These are phyloP conservation scores for Notodonta dromedarius DNA, from an alignment of 2,888 invertebrate species.

Conservation along the genomic window DNA sequence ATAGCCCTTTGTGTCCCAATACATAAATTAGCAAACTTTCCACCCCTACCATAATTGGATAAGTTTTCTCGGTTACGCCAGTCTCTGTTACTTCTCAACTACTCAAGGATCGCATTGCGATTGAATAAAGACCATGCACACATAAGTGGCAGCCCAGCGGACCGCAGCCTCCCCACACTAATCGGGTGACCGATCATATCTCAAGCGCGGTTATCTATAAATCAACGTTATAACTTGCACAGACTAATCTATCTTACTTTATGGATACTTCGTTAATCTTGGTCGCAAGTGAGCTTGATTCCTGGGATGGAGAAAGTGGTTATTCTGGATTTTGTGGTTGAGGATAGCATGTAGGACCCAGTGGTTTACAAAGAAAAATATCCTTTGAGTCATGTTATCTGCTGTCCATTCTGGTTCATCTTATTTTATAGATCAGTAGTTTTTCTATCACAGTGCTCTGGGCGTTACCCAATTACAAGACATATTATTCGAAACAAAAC, in stretches of 20 bases:
- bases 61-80: neutral
- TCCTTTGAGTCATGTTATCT: too few species aligned
- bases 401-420: too few species aligned
- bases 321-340: neutral
- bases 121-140: neutral
- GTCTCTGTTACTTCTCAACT: neutral
- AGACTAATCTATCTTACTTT: constrained; percentile 1
- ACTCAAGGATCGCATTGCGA: neutral
- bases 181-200: neutral
- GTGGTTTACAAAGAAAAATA: too few species aligned
- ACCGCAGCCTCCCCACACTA: neutral
- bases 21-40: too few species aligned
- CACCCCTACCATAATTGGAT: neutral
- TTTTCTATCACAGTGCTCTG: too few species aligned
- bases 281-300: neutral
- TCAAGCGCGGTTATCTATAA: neutral
- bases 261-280: neutral
- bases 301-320: neutral
- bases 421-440: too few species aligned
- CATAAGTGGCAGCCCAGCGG: neutral
- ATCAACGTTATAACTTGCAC: constrained; percentile 1
- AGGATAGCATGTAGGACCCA: too few species aligned
- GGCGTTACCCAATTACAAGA: too few species aligned
- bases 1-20: neutral
- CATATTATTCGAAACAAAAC: neutral